Evolutionary conservation across 2,113 vertebrate species (phyloP).

Genomic region (Tachycineta bicolor): DNA sequence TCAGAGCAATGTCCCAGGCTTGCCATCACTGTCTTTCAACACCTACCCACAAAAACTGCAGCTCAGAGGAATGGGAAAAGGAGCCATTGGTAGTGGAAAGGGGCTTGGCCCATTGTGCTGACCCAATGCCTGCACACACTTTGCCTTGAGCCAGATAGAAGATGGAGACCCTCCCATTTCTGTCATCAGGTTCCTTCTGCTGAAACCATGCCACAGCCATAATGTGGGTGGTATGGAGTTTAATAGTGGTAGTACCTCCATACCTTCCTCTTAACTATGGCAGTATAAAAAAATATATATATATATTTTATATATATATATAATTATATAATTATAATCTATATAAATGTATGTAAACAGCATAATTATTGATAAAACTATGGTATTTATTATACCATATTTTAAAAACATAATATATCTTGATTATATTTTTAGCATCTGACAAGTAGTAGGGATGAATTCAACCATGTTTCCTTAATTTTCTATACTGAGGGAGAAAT

Average conservation of each 20-base stretch:
- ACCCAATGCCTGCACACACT: accelerated
- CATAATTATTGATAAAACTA: background rate
- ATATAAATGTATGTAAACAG: background rate
- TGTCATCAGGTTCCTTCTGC: background rate
- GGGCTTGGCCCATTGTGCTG: accelerated
- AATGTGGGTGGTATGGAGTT: background rate
- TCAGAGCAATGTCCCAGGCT: accelerated
- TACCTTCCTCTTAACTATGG: background rate
- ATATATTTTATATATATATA: no score
- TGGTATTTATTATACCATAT: background rate
- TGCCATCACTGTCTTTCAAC: background rate
- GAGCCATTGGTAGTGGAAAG: accelerated
- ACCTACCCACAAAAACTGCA: background rate
- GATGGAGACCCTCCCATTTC: background rate
- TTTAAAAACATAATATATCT: background rate
- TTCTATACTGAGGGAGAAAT: background rate
- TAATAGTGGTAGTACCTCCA: background rate
- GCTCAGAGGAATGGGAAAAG: background rate
- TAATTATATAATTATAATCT: background rate
- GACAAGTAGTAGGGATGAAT: background rate
- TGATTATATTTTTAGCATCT: background rate
- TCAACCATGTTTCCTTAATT: background rate
- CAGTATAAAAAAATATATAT: background rate
- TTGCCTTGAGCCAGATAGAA: background rate
- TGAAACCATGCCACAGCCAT: accelerated